Percentiles rank a stretch among this genome's conserved stretches.
Conservation (phyloP, 2,797 vertebrate species). For the Lepus oiostolus region DNA sequence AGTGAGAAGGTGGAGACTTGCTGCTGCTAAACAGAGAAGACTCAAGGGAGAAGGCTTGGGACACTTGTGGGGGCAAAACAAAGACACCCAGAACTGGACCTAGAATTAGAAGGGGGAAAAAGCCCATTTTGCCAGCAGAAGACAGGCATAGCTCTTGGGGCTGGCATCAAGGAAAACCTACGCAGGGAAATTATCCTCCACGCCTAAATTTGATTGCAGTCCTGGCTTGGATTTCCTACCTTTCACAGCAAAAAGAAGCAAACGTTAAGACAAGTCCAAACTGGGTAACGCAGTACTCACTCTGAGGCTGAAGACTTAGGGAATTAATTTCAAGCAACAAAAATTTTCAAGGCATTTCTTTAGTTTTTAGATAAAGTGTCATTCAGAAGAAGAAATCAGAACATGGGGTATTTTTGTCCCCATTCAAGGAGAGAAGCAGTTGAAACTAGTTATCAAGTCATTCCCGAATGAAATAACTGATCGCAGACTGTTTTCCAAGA, state of each 20-base stretch:
- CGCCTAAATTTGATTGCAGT: background rate
- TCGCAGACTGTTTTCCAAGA: constrained; percentile 66
- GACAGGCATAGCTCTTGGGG: background rate
- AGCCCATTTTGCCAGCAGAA: background rate
- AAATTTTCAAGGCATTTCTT: constrained; percentile 14
- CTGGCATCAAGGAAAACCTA: background rate
- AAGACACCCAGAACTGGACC: background rate
- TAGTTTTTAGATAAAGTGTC: constrained; percentile 63
- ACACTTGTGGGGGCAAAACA: background rate
- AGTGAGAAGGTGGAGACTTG: background rate
- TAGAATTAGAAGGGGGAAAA: background rate
- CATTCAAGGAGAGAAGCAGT: background rate
- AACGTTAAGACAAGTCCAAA: background rate
- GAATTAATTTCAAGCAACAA: constrained; percentile 54
- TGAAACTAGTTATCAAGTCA: constrained; percentile 70
- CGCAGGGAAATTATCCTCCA: background rate
- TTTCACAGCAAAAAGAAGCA: constrained; percentile 22
- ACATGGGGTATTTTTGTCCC: background rate
- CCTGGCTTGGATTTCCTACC: background rate
- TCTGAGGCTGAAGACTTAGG: background rate
- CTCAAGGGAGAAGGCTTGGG: background rate
- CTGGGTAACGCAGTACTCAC: background rate
- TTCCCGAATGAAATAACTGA: constrained; percentile 65
- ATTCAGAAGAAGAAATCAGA: constrained; percentile 62
- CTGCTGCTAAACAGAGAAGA: background rate